Base-by-base conservation (phyloP, 2,888 invertebrate species). In the Spisula subtruncata region DNA sequence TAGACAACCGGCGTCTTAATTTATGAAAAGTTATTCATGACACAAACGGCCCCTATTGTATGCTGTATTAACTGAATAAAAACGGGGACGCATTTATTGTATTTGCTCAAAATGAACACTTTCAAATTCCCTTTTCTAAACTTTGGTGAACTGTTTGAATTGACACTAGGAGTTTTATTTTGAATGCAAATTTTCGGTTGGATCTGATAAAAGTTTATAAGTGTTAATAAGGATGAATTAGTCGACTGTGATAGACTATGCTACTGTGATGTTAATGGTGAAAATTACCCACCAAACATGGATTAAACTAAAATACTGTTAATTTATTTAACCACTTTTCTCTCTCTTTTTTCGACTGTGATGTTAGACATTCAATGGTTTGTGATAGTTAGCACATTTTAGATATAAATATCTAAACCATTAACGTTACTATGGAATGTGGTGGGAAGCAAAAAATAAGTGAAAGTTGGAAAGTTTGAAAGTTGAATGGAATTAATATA, bases 1-100 rank as follows among this genome's bases (percentile, higher is more conserved):
- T 48, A 87, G 91, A 89, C 91, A 89, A 91, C 91, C n/a, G 79
- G 79, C 80, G 88, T 87, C 86, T 56, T 82, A 83, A 51, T 80
- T 66, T 29, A 66, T 60, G n/a, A 66, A 56, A 41, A 83, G 81
- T 82, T 85, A 85, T 82, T 60, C n/a, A 81, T 41, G 83, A 81
- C 83, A 35, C 51, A 35, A 60, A 41, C 29, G 10, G 29, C 60
- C 51, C 25, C 88, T 60, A 85, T 81, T 48, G 71, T 32, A 48
- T 35, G 35, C n/a, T 35, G 25, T 41, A 41, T 75, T 32, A 25
- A 35, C 75, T 71, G 75, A 75, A 75, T 25, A 25, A 35, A 35
- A 75, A 32, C 41, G 14, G 75, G 29, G 75, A 75, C 35, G 75
- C 75, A 80, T 88, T 83, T 81, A 81, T 54, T 29, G 81, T 60